Evolutionary conservation across 2,888 invertebrate genomes (phyloP), one percentile per base, ranked within the genome.

Genomic region (Cheilosia impressa): DNA sequence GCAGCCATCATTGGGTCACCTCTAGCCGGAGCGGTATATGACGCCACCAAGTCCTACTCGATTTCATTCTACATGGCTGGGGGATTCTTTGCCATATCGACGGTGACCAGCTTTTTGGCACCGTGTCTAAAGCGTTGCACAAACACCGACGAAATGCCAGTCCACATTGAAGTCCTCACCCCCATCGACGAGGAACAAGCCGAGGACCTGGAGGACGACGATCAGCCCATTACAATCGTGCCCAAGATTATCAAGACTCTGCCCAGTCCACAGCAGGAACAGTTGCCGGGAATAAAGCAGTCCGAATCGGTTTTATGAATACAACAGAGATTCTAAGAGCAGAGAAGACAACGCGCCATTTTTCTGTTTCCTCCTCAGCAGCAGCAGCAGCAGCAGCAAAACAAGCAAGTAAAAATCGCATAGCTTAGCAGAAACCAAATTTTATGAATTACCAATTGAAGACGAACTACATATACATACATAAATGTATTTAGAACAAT

Each of bases 11-110:
- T 98, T 89, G 97, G 97, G 22, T 96, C 96, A 1, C 96, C 96
- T 1, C 92, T 97, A 88, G 95, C 97, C 88, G 99, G 99, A 87
- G 96, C 96, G 27, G 95, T 99, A 27, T 98, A 96, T 90, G 98
- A 99, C 92, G 94, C 96, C 2, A 98, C 98, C 0, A 91, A 95
- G 87, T 95, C 95, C 87, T 99, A 98, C 91, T 95, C 96, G 90
- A 94, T 97, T 45, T 96, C 98, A 13, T 99, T 99, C 93, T 97
- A 95, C 90, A 96, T 98, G 94, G 98, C 98, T 2, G 98, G 97
- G 4, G 95, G 94, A 0, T 95, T 98, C 92, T 97, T 99, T 93
- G 94, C 97, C 34, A 91, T 97, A 9, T 95, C 98, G 13, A 96
- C 98, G 0, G 89, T 96, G 19, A 96, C 97, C 24, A 98, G 98